Conservation (phyloP, 2,113 vertebrate species). For the Columba janthina region DNA sequence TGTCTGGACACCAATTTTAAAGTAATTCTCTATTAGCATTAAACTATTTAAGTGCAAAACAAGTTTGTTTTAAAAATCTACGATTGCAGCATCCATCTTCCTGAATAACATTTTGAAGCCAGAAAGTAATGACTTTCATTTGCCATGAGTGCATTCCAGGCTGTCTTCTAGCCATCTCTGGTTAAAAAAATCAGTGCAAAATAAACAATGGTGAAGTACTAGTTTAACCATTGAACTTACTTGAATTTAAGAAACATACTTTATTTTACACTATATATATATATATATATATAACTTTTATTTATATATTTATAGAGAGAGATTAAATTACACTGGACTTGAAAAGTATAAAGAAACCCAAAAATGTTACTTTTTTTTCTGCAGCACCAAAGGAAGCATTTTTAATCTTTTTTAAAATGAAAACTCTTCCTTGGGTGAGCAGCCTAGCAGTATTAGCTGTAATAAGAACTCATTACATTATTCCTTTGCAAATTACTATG, state of each 20-base stretch:
- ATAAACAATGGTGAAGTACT: slow-evolving; percentile 79
- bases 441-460: slow-evolving; percentile 53
- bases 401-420: background rate
- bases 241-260: slow-evolving; percentile 74
- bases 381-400: slow-evolving; percentile 70
- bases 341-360: slow-evolving; percentile 73
- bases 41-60: slow-evolving; percentile 94
- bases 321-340: slow-evolving; percentile 71
- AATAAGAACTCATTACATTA: slow-evolving; percentile 56
- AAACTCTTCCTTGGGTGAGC: slow-evolving; percentile 68
- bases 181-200: slow-evolving; percentile 89
- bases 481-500: slow-evolving; percentile 66
- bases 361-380: slow-evolving; percentile 70
- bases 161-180: slow-evolving; percentile 73
- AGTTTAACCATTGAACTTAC: slow-evolving; percentile 72
- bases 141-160: slow-evolving; percentile 79
- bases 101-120: slow-evolving; percentile 82
- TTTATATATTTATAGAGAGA: slow-evolving; percentile 64
- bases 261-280: slow-evolving; percentile 71
- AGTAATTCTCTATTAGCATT: slow-evolving; percentile 85
- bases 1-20: slow-evolving; percentile 80
- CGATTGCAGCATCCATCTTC: slow-evolving; percentile 90
- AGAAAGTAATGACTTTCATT: slow-evolving; percentile 76
- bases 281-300: slow-evolving; percentile 29
- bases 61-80: slow-evolving; percentile 76